Percentiles rank a stretch among this genome's conserved stretches.
Evolutionary conservation across 2,113 vertebrate species (phyloP).

Genomic region (Atlantisia rogersi): DNA sequence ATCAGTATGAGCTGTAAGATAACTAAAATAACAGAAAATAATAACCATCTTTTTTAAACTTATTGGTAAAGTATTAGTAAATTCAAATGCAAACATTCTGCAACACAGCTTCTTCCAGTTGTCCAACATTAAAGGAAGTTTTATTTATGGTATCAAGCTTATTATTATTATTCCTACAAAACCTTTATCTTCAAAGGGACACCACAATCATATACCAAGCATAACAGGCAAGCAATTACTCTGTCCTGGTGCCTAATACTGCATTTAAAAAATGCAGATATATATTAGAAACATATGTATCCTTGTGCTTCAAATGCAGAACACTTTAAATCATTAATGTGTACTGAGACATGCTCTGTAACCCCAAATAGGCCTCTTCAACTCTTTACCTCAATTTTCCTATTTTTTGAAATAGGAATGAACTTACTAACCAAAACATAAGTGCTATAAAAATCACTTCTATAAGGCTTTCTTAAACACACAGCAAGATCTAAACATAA

Average conservation of each 20-base stretch:
- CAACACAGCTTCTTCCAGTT: neutral
- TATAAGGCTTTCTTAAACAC: neutral
- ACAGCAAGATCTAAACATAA: neutral
- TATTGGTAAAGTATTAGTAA: neutral
- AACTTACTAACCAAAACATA: neutral
- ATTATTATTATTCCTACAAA: neutral
- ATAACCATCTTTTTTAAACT: neutral
- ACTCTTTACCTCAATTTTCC: neutral
- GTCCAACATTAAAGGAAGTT: neutral
- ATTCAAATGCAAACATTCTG: neutral
- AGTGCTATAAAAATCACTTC: neutral
- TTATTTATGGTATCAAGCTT: neutral
- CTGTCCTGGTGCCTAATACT: neutral
- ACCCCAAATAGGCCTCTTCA: neutral
- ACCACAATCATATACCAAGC: neutral
- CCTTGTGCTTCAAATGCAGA: neutral
- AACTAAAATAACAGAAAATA: conserved; percentile 80
- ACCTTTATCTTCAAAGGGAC: neutral
- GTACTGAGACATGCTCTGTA: neutral
- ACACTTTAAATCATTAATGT: neutral
- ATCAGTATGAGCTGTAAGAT: conserved; percentile 93
- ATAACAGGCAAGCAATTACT: neutral
- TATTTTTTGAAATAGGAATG: neutral
- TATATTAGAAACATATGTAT: conserved; percentile 2
- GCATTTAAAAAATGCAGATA: neutral